Evolutionary conservation across 1,140 invertebrate species (phyloP), one percentile per base, ranked within the genome.

Genomic region (Forficula auricularia): DNA sequence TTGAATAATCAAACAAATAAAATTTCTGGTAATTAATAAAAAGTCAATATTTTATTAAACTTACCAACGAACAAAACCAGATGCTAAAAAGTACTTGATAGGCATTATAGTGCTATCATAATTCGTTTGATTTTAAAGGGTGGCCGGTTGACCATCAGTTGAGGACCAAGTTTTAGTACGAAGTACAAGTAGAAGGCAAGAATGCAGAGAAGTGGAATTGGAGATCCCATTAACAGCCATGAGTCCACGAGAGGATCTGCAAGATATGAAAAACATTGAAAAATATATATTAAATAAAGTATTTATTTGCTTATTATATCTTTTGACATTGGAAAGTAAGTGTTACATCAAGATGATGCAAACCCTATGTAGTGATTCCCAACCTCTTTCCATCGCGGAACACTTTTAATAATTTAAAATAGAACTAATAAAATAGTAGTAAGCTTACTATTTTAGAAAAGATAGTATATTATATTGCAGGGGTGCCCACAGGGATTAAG

Each of bases 211-310:
- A 82, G 69, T 1, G 79, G 78, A 36, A 65, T 61, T 8, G 77
- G 76, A 1, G 72, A 71, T 14, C 66, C 54, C 77, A 85, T 83
- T 16, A 85, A 57, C 1, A 70, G 63, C 80, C 81, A 85, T 3
- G 72, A 65, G 45, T 78, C 72, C 32, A 85, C 70, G 44, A 67
- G 59, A 1, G 63, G 59, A 60, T 76, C 74, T 73, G 46, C 13
- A 54, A 57, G 48, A 43, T 44, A 47, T 31, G 40, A 53, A 16
- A 33, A 40, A 37, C n/a, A n/a, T n/a, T n/a, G n/a, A n/a, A n/a
- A n/a, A n/a, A n/a, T n/a, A n/a, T 32, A 32, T 9, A 9, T 32
- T n/a, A n/a, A n/a, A n/a, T n/a, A n/a, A n/a, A n/a, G n/a, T n/a
- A n/a, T n/a, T n/a, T n/a, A n/a, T n/a, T n/a, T n/a, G n/a, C n/a